Percentiles rank a stretch among this genome's conserved stretches.
These are phyloP conservation scores for Bombyx huttoni DNA, from an alignment of 2,888 invertebrate genomes.

Conservation along the genomic window DNA sequence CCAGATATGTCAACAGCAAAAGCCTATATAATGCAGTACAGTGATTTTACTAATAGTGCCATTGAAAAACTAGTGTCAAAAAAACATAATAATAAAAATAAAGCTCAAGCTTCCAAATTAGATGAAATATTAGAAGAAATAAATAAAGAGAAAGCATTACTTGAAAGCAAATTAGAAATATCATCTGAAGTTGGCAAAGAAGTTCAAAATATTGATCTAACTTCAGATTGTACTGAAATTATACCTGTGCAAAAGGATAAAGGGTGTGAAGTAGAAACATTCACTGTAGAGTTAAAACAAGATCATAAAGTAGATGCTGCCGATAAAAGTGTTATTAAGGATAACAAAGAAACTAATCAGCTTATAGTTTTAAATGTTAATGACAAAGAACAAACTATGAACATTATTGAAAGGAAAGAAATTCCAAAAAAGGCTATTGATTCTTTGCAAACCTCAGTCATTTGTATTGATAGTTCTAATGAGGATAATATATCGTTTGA, in stretches of 20 bases:
- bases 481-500: background rate
- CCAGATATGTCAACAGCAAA: constrained; percentile 78
- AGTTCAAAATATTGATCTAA: constrained; percentile 16
- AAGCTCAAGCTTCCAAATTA: constrained; percentile 26
- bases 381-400: too few species aligned
- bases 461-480: background rate
- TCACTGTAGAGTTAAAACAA: background rate
- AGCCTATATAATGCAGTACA: constrained; percentile 82
- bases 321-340: too few species aligned
- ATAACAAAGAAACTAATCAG: too few species aligned
- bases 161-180: constrained; percentile 39
- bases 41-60: constrained; percentile 79
- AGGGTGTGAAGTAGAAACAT: background rate
- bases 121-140: constrained; percentile 48
- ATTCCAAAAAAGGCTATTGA: background rate
- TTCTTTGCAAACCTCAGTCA: background rate
- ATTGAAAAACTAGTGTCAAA: constrained; percentile 72
- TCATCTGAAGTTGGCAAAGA: constrained; percentile 52
- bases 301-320: background rate
- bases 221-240: background rate
- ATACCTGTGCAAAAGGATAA: constrained; percentile 13
- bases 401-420: background rate
- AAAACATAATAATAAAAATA: constrained; percentile 20
- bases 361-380: too few species aligned
- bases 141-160: constrained; percentile 41